These are phyloP conservation scores for Erpobdella octoculata DNA, from an alignment of 2,888 invertebrate species.

Conservation along the genomic window DNA sequence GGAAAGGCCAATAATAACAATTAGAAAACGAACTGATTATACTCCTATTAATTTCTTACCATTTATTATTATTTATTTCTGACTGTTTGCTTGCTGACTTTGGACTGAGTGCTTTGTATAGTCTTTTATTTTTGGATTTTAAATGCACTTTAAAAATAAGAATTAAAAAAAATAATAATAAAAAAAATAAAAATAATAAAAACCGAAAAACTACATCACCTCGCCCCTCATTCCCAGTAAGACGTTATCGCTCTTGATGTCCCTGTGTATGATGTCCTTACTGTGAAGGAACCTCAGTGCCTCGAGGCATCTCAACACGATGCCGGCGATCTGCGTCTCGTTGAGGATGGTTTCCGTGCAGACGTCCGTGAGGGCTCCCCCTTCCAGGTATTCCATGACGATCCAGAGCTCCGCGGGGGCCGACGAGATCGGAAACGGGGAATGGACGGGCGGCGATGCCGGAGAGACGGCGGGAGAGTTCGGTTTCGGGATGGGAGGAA, in stretches of 20 bases:
- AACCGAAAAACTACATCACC: slow-evolving; percentile 59
- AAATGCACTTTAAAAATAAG: too few species aligned
- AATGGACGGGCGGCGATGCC: neutral
- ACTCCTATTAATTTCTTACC: too few species aligned
- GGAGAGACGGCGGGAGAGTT: neutral
- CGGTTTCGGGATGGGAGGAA: slow-evolving; percentile 48
- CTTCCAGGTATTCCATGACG: slow-evolving; percentile 98
- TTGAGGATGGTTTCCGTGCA: slow-evolving; percentile 99
- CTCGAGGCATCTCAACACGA: slow-evolving; percentile 74
- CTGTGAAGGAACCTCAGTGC: slow-evolving; percentile 93
- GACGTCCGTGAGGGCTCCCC: slow-evolving; percentile 90
- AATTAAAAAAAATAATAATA: neutral
- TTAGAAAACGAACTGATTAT: too few species aligned
- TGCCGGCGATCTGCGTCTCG: slow-evolving; percentile 91
- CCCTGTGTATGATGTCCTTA: slow-evolving; percentile 47
- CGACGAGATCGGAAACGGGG: too few species aligned
- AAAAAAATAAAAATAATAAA: neutral
- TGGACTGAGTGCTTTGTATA: too few species aligned
- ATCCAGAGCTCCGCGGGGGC: slow-evolving; percentile 61
- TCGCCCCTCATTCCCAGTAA: slow-evolving; percentile 92
- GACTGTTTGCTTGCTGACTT: too few species aligned
- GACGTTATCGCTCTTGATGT: slow-evolving; percentile 80
- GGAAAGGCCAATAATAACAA: too few species aligned
- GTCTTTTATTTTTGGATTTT: too few species aligned
- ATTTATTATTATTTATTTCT: too few species aligned